Base-by-base conservation (phyloP, 2,888 invertebrate species). In the Agrochola lychnidis region DNA sequence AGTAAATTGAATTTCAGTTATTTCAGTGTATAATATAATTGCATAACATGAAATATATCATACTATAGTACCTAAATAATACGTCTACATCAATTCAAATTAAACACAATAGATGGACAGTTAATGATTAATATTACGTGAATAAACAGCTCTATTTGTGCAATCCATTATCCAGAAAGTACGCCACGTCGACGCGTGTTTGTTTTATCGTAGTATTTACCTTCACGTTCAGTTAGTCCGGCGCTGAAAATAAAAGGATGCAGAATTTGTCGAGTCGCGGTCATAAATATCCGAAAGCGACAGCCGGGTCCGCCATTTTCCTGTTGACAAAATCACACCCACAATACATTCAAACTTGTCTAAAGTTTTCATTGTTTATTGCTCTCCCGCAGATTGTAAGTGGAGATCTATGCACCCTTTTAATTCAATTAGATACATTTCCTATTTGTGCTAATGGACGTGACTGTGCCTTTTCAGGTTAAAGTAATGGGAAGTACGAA, bases 261-360 rank as follows among this genome's bases (percentile, higher is more conserved):
- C 93, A 93, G 91, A 94, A 95, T 95, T 95, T 94, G 94, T 94
- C 93, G 93, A 94, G 91, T 94, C 92, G 91, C 85, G 93, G 91
- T 94, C 94, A 94, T 96, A 96, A 96, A 96, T 96, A 94, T 94
- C 90, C 91, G 86, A 92, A 93, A 92, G 92, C 92, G 95, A 95
- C 96, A 91, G 93, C 91, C 89, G 90, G 94, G 92, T 92, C 94
- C 96, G 95, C 96, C 95, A 95, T 96, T 96, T 96, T 95, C 95
- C 94, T 96, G 96, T 96, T 96, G 95, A 96, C 96, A 96, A 95
- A 95, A 95, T 94, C 94, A 93, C 93, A 91, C 93, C 94, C 94
- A 92, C 94, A 94, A 95, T 94, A 95, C 94, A 95, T 96, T 94
- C 92, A 92, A 95, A 95, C 94, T 95, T 94, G 94, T 94, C 94